Conservation (phyloP, 2,888 invertebrate genomes). For the Morpho achilles region DNA sequence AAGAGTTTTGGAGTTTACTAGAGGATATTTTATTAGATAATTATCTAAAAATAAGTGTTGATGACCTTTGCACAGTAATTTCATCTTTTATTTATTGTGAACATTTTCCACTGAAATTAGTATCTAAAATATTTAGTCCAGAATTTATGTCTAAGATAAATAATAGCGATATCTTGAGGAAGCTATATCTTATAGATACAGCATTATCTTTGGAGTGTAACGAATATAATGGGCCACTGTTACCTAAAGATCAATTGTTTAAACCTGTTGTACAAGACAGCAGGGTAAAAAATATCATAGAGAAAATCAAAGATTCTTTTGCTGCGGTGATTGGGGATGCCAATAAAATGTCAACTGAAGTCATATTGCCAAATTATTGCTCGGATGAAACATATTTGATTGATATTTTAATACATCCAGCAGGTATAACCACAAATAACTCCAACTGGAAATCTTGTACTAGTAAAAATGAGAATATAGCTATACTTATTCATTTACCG, state of each 20-base stretch:
- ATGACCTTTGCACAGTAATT: conserved; percentile 80
- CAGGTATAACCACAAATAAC: conserved; percentile 51
- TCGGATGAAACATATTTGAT: conserved; percentile 79
- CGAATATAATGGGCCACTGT: conserved; percentile 77
- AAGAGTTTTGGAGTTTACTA: conserved; percentile 77
- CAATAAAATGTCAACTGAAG: conserved; percentile 67
- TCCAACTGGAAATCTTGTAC: conserved; percentile 66
- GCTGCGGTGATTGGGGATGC: conserved; percentile 60
- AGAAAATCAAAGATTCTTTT: conserved; percentile 64
- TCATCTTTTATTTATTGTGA: conserved; percentile 82
- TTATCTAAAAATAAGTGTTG: conserved; percentile 76
- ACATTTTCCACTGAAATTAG: conserved; percentile 80
- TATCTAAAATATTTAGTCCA: conserved; percentile 78
- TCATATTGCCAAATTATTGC: conserved; percentile 76
- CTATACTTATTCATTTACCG: conserved; percentile 81
- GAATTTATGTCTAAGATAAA: conserved; percentile 80
- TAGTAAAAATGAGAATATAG: conserved; percentile 68
- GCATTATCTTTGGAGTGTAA: conserved; percentile 81
- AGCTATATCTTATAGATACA: conserved; percentile 81
- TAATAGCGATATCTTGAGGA: conserved; percentile 61
- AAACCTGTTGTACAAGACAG: conserved; percentile 75
- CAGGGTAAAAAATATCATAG: conserved; percentile 70
- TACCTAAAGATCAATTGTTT: conserved; percentile 74
- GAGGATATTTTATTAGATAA: conserved; percentile 76
- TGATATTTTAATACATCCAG: conserved; percentile 79